Percentiles rank a stretch among this genome's conserved stretches.
Conservation (phyloP, 2,113 vertebrate genomes). For the Catagonus wagneri region DNA sequence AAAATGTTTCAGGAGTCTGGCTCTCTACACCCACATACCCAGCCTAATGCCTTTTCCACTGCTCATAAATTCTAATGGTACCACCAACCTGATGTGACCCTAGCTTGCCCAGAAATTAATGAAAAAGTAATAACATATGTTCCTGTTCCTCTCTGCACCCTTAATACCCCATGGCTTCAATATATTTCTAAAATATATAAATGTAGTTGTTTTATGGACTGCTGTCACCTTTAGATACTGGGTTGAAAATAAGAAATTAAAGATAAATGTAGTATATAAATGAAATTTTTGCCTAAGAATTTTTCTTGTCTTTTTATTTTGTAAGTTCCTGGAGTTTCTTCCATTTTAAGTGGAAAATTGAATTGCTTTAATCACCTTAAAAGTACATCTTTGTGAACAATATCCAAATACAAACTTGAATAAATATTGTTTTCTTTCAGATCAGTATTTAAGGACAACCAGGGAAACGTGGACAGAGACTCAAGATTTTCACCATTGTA, state of each 20-base stretch:
- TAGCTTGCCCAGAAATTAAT: background rate
- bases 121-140: background rate
- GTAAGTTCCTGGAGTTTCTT: background rate
- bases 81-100: background rate
- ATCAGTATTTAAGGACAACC: slow-evolving; percentile 97
- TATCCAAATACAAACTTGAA: background rate
- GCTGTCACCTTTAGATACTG: background rate
- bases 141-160: background rate
- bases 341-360: background rate
- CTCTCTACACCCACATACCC: background rate
- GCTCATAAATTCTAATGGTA: background rate
- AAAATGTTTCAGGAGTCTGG: background rate
- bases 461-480: slow-evolving; percentile 96
- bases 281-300: background rate
- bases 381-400: background rate
- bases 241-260: slow-evolving; percentile 45
- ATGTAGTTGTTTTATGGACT: background rate
- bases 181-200: background rate
- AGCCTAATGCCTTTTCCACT: background rate
- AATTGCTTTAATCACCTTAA: background rate
- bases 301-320: slow-evolving; percentile 1
- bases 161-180: background rate
- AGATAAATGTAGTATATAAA: background rate
- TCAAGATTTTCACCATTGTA: slow-evolving; percentile 97
- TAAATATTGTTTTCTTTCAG: slow-evolving; percentile 84